phyloP scores from a whole-genome alignment of 2,113 vertebrate species.

The Isichthys henryi region DNA sequence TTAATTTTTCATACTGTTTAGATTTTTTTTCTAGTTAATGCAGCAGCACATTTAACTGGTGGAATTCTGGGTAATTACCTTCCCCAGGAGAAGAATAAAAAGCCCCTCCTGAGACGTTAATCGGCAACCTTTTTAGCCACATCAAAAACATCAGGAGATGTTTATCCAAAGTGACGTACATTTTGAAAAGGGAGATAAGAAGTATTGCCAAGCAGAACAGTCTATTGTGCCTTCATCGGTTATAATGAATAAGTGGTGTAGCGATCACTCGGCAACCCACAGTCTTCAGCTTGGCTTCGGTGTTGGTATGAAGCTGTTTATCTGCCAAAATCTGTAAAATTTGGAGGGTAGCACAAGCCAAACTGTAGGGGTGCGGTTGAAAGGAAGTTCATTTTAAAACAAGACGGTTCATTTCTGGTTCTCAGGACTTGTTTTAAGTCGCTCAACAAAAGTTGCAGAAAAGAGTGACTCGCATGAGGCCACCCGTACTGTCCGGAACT shows the following conservation, averaged over 20 bases:
- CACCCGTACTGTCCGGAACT: background rate
- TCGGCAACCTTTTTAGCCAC: background rate
- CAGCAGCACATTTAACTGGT: constrained; percentile 4
- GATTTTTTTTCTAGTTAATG: background rate
- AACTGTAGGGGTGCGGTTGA: background rate
- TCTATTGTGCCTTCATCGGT: background rate
- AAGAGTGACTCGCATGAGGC: background rate
- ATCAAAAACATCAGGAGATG: background rate
- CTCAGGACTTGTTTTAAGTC: background rate
- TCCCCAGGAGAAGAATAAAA: background rate
- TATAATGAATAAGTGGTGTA: background rate
- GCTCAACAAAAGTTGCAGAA: background rate
- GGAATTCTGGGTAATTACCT: background rate
- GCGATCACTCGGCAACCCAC: background rate
- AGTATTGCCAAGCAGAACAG: background rate
- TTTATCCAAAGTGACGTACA: too few relatives aligned
- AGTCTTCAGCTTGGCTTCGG: background rate
- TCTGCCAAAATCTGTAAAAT: background rate
- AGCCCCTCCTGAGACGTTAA: background rate
- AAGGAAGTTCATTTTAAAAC: background rate
- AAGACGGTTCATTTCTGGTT: background rate
- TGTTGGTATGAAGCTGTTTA: background rate
- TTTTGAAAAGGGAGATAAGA: background rate
- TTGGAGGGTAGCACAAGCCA: background rate
- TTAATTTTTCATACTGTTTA: background rate